Percentiles rank a stretch among this genome's conserved stretches.
phyloP scores from a whole-genome alignment of 2,797 vertebrate genomes.

The Lemur catta region DNA sequence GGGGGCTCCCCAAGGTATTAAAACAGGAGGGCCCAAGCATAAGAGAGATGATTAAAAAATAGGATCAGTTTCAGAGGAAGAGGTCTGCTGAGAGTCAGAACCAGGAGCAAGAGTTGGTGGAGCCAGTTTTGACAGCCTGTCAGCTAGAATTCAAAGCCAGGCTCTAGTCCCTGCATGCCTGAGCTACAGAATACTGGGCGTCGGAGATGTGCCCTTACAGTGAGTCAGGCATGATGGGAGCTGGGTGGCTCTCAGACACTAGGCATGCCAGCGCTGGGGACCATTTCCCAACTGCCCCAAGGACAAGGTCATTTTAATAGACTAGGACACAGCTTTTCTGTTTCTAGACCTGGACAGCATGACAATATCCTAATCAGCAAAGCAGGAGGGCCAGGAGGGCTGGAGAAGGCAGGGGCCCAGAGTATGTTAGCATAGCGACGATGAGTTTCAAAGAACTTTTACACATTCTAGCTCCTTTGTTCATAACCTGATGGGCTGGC shows the following conservation, averaged over 20 bases:
- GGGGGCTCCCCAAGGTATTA: background rate
- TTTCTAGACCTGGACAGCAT: background rate
- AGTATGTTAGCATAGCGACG: background rate
- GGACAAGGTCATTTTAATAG: background rate
- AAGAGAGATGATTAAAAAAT: background rate
- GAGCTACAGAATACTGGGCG: background rate
- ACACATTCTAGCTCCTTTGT: background rate
- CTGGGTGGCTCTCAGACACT: background rate
- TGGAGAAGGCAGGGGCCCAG: background rate
- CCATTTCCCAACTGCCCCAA: background rate
- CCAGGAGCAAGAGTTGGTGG: background rate
- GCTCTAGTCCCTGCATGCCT: background rate
- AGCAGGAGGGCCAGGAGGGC: background rate
- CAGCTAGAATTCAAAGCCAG: background rate
- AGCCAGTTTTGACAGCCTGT: background rate
- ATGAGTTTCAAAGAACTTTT: background rate
- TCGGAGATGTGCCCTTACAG: background rate
- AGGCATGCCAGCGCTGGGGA: background rate
- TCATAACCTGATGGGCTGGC: background rate
- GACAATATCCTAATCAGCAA: background rate
- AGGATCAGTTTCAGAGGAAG: background rate
- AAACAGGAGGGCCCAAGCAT: background rate
- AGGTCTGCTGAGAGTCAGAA: background rate
- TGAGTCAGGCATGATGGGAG: background rate
- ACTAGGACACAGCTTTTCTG: background rate